A percentile compares a stretch with the other conserved stretches of the same genome.
Evolutionary conservation across 30 jellyfish, hydroid and myxozoan genomes (phyloP).

Genomic region (Hydractinia echinata): DNA sequence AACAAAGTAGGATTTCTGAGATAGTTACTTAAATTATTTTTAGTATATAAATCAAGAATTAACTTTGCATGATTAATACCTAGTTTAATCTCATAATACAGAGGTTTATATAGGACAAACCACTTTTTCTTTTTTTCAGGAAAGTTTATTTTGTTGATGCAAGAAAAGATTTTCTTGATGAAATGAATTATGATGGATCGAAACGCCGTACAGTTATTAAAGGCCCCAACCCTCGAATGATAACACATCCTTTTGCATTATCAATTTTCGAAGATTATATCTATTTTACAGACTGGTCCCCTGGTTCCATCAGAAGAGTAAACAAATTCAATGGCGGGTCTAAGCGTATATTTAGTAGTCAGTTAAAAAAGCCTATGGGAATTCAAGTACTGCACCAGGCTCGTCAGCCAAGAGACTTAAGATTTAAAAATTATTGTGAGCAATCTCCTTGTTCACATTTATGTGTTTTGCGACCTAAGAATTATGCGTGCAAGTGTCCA

Average conservation of each 20-base stretch:
- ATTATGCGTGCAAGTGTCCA: slow-evolving; percentile 84
- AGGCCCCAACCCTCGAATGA: slow-evolving; percentile 33
- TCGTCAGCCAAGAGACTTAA: slow-evolving; percentile 47
- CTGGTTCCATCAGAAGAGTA: slow-evolving; percentile 69
- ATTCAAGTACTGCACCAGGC: slow-evolving; percentile 80
- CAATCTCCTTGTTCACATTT: slow-evolving; percentile 64
- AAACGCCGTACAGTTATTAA: slow-evolving; percentile 55
- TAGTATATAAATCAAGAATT: too few relatives aligned
- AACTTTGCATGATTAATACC: too few relatives aligned
- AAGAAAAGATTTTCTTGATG: slow-evolving; percentile 50
- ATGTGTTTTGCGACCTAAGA: slow-evolving; percentile 78
- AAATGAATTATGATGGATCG: slow-evolving; percentile 63
- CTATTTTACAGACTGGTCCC: slow-evolving; percentile 92
- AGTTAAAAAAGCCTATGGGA: slow-evolving; percentile 81
- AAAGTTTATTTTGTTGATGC: slow-evolving; percentile 83
- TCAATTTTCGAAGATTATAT: slow-evolving; percentile 77
- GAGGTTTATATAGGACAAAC: background rate
- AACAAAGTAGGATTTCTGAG: slow-evolving; percentile 9
- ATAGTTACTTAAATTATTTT: too few relatives aligned
- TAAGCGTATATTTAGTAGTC: slow-evolving; percentile 34
- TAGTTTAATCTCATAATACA: too few relatives aligned
- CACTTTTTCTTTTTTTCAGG: slow-evolving; percentile 33
- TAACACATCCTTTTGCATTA: slow-evolving; percentile 85
- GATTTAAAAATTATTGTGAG: slow-evolving; percentile 41
- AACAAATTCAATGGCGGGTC: slow-evolving; percentile 55